Evolutionary conservation across 1,140 invertebrate genomes (phyloP), one percentile per base, ranked within the genome.

Genomic region (Glossosoma conforme): DNA sequence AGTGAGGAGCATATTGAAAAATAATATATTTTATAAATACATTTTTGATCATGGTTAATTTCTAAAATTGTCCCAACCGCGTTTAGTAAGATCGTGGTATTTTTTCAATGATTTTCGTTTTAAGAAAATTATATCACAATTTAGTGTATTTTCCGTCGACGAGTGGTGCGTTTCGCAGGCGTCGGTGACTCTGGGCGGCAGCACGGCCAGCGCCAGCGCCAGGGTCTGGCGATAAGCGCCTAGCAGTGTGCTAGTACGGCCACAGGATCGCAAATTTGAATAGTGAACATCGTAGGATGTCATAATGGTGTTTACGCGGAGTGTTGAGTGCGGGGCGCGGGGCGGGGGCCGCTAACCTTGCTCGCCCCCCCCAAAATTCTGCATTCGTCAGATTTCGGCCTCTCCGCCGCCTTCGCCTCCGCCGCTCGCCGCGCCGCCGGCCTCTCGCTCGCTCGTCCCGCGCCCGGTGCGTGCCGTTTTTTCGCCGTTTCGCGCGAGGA

Each of bases 281-380:
- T 61, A 63, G 63, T 64, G 59, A 59, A 54, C 50, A 22, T 25
- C 47, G 47, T 50, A 50, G 47, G 47, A 50, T 50, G 47, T 50
- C 47, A 50, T 50, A 50, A 50, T 50, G 47, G 47, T 50, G 47
- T 50, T 50, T 50, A 50, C 47, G 47, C 47, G 60, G 61, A 66
- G 68, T 64, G 65, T 54, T 62, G 63, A 62, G 62, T 63, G 65
- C 63, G 67, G 68, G 62, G 68, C 65, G 59, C 48, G 56, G 54
- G 58, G 63, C 54, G 62, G 63, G 59, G 61, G 54, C 58, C 59
- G 57, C 58, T 38, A 48, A 44, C 45, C 53, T 49, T 51, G 33
- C 42, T 17, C 56, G 35, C 28, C 14, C 48, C 21, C 44, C 36
- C 40, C 32, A 40, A 52, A 45, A 44, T 53, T 58, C 44, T 58